Base-by-base conservation (phyloP, 1,140 invertebrate genomes). In the Sycobia sp. region DNA sequence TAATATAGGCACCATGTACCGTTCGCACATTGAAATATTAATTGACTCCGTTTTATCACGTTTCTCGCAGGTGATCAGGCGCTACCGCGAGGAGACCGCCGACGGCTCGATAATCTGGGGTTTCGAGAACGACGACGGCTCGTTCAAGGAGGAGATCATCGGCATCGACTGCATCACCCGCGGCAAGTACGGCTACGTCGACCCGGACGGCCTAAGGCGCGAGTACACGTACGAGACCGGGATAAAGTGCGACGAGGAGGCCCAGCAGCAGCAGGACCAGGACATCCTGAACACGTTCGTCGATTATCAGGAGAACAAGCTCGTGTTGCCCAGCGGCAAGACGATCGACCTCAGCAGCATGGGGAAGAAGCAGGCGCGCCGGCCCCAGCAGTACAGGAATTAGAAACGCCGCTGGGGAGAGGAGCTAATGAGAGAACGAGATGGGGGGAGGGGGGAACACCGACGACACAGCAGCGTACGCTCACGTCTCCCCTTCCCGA, bases 71-170 rank as follows among this genome's bases (percentile, higher is more conserved):
- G 82, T 82, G 1, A 74, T 84, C 22, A 73, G 76, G n/a, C 69
- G 82, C 49, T 93, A 88, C 78, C 86, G 90, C 44, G 89, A 91
- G 53, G 91, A 92, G 70, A 91, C 92, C 69, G 82, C 86, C 38
- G 91, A 93, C 67, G 91, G 91, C 7, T 91, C 88, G 65, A 93
- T 93, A 58, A 90, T 89, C 0, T 93, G 91, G 91, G 91, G 91
- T 49, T 93, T 90, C 72, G 91, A 92, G 81, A 93, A 92, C 72
- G 91, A 92, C 60, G 89, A 91, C 71, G 89, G 89, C 13, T 85
- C 85, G 0, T 79, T 76, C 62, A 93, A 93, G 72, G 91, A 93
- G 73, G 91, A 93, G 77, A 86, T 87, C 7, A 91, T 92, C 68
- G 91, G 91, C 53, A 82, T 86, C 14, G 90, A 93, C 71, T 93